Evolutionary conservation across 2,797 vertebrate genomes (phyloP).

Genomic region (Tangara arthus): DNA sequence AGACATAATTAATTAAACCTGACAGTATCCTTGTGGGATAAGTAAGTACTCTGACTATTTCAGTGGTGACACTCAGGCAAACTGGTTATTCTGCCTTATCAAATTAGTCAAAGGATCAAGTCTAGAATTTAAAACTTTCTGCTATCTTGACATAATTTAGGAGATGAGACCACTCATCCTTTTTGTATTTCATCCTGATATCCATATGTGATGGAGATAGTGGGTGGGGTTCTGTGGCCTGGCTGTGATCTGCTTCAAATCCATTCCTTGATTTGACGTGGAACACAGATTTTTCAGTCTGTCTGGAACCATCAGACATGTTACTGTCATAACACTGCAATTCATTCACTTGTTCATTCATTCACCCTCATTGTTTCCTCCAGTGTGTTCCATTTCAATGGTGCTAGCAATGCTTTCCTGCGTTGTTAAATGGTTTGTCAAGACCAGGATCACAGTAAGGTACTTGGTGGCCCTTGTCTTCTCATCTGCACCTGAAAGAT

Average conservation of each 20-base stretch:
- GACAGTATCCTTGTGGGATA: background rate
- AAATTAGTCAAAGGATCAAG: background rate
- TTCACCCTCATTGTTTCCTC: background rate
- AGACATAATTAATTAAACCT: slow-evolving; percentile 52
- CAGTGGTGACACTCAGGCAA: background rate
- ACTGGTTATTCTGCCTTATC: background rate
- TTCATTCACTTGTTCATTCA: background rate
- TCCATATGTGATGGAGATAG: background rate
- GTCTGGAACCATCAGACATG: background rate
- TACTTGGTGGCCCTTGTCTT: background rate
- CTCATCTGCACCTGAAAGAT: background rate
- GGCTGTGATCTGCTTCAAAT: background rate
- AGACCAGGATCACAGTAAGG: background rate
- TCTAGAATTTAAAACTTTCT: background rate
- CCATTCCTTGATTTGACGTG: background rate
- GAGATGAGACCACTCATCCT: background rate
- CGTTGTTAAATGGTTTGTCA: background rate
- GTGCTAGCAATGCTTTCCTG: background rate
- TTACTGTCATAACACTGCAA: background rate
- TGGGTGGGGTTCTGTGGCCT: background rate
- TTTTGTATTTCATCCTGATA: background rate
- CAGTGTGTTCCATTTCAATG: background rate
- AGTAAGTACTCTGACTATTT: background rate
- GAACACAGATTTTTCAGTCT: background rate
- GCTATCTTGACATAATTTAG: background rate